Base-by-base conservation (phyloP, 2,888 invertebrate species). In the Punctoribates punctum region DNA sequence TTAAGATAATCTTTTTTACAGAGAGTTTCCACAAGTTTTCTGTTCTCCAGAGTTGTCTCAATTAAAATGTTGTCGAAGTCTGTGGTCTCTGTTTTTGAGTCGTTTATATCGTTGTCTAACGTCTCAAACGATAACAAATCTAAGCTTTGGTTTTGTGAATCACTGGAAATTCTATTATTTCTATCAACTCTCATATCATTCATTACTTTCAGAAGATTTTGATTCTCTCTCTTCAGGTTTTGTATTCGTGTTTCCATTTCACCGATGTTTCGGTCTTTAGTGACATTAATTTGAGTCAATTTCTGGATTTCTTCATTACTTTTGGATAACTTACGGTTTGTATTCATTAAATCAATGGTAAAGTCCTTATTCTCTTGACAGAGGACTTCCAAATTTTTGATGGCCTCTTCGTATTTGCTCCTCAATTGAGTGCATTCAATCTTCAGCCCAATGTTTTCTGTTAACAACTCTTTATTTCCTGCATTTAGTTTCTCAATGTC, bases 401-500 rank as follows among this genome's bases (percentile, higher is more conserved):
- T 13, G 5, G 29, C 25, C 17, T 60, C 27, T 27, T 60, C 27
- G 23, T 60, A 60, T 60, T 60, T 60, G 29, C 6, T 29, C 20
- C 15, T 25, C 27, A 60, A 15, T 57, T 57, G n/a, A 3, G 3
- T 27, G 29, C 38, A 29, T 23, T 65, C 27, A 29, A 8, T 34
- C 6, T 17, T 38, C 20, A 67, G 20, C 6, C 27, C 1, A 9
- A 17, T 67, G 25, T 67, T 38, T 38, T 67, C 38, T 5, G 34
- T 34, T 38, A n/a, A 1, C n/a, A 67, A n/a, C 34, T 25, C 27
- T 38, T 67, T 17, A n/a, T 67, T 67, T 20, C n/a, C n/a, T 15
- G 8, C 90, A 89, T 82, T 89, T 89, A 73, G 96, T 17, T 73
- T 27, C 1, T 73, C 0, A 51, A 54, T 73, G 27, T 0, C 11